Evolutionary conservation across 1,140 invertebrate species (phyloP).

Genomic region (Micrasema longulum): DNA sequence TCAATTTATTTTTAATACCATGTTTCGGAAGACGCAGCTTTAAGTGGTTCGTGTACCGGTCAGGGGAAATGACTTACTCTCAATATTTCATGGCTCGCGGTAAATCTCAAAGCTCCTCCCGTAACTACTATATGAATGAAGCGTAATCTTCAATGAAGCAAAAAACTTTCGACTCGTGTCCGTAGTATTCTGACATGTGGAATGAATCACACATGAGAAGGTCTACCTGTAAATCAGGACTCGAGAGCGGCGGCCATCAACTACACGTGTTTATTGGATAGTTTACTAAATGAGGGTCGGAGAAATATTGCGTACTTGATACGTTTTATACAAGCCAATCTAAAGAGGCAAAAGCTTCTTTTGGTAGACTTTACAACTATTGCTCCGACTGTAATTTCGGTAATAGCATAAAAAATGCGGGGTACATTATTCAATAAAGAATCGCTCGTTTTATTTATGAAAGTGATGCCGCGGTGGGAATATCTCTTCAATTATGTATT

Average conservation of each 20-base stretch:
- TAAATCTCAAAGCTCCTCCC: slow-evolving; percentile 13
- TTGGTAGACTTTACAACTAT: slow-evolving; percentile 26
- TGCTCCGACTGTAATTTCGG: slow-evolving; percentile 3
- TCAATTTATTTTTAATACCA: no score
- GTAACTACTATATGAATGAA: slow-evolving; percentile 25
- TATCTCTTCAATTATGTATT: no score
- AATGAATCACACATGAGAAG: slow-evolving; percentile 23
- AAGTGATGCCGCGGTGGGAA: no score
- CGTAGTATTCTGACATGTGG: slow-evolving; percentile 2
- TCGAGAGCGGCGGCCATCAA: slow-evolving; percentile 45
- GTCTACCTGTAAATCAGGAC: slow-evolving; percentile 42
- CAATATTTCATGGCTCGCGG: slow-evolving; percentile 20
- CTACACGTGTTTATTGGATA: slow-evolving; percentile 54
- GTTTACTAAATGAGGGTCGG: slow-evolving; percentile 52
- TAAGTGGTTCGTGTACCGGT: neutral
- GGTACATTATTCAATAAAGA: slow-evolving; percentile 1
- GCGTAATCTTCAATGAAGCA: slow-evolving; percentile 25
- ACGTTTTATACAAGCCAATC: slow-evolving; percentile 29
- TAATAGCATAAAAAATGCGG: slow-evolving; percentile 23
- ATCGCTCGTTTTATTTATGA: no score
- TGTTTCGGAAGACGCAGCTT: neutral
- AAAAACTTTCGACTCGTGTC: slow-evolving; percentile 25
- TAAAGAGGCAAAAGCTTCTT: slow-evolving; percentile 9
- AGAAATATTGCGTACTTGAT: slow-evolving; percentile 49
- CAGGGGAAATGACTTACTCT: slow-evolving; percentile 1